Base-by-base conservation (phyloP, 2,888 invertebrate genomes). In the Eutolmus rufibarbis region DNA sequence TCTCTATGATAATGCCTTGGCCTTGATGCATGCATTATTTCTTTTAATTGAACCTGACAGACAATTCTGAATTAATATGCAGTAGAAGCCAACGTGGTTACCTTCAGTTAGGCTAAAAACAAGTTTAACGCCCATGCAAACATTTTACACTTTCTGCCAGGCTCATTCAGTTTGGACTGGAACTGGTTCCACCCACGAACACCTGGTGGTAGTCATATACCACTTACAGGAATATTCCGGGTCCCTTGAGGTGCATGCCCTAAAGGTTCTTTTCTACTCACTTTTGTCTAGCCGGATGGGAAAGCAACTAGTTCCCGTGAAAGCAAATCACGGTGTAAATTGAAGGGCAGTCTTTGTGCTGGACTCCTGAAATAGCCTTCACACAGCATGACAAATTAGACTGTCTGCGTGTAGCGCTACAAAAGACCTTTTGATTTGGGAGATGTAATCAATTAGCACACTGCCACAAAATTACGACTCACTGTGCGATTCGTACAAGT, bases 101-200 rank as follows among this genome's bases (percentile, higher is more conserved):
- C 79, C 79, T 79, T 46, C 78, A 78, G 78, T 43, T 14, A 31
- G 23, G 14, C 46, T 28, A 23, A 28, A 51, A 79, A 79, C 79
- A 31, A 79, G 79, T 79, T 79, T 79, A 79, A 51, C 79, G 79
- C 79, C 79, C 79, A 79, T 23, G 79, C 79, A 51, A 46, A 51
- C 51, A 79, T 40, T 79, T 79, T 46, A 79, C 79, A 79, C 79
- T 79, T 79, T 79, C 79, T 51, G 79, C 79, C 28, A 79, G 79
- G 28, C 79, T 46, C 51, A 79, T 51, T 79, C 79, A 79, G 31
- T 23, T 31, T 14, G 31, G 46, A 16, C n/a, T 79, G 31, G 79
- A 79, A 79, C 79, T 46, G 79, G 79, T 79, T 28, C 79, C 79
- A 28, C 79, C 79, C 43, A 79, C 79, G 79, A 79, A 40, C 31